These are phyloP conservation scores for Alauda arvensis DNA, from an alignment of 2,797 vertebrate genomes.

Conservation along the genomic window DNA sequence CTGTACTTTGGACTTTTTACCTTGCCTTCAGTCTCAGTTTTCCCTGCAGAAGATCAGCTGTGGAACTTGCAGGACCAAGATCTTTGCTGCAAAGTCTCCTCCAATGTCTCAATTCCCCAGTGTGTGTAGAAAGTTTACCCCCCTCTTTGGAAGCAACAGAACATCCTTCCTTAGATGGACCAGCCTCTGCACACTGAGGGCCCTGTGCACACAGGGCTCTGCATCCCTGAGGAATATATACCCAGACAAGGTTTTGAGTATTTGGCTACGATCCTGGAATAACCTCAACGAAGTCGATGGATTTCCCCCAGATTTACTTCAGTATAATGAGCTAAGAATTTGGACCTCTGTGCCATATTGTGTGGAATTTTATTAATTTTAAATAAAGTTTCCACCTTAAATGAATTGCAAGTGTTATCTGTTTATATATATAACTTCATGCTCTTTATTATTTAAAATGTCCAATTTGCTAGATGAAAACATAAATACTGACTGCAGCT, in stretches of 20 bases:
- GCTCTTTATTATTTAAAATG: constrained; percentile 74
- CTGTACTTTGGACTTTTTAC: neutral
- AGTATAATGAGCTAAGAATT: constrained; percentile 41
- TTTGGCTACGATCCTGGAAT: constrained; percentile 18
- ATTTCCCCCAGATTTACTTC: constrained; percentile 32
- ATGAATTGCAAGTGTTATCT: constrained; percentile 65
- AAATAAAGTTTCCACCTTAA: constrained; percentile 68
- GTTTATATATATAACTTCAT: constrained; percentile 67
- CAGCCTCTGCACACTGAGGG: neutral
- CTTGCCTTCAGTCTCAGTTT: neutral
- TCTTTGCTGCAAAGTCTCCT: neutral
- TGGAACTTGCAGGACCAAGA: neutral
- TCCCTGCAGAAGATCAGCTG: neutral
- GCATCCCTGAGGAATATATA: neutral
- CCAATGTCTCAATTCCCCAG: fast-evolving
- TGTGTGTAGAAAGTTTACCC: fast-evolving
- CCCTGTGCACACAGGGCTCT: neutral
- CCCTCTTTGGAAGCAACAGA: neutral
- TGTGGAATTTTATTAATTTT: constrained; percentile 64
- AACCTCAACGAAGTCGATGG: neutral
- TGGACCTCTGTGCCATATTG: constrained; percentile 26
- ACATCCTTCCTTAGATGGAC: neutral
- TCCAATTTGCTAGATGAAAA: constrained; percentile 74
- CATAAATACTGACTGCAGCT: constrained; percentile 82
- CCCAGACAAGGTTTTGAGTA: neutral